Conservation (phyloP, 1,140 invertebrate species). For the Agrypnia vestita region DNA sequence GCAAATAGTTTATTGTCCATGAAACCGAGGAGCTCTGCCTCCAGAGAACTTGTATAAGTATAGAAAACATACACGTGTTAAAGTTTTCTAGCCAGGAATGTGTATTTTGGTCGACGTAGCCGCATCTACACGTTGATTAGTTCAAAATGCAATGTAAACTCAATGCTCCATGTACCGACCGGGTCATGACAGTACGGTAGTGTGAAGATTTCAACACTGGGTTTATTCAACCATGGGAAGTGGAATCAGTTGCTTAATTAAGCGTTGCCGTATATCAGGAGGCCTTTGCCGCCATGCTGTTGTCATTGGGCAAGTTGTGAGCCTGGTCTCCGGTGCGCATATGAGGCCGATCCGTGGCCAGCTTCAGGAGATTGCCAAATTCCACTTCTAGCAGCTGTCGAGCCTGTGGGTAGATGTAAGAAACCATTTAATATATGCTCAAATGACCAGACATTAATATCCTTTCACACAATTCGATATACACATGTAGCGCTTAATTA, state of each 20-base stretch:
- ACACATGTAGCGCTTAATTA: too few species aligned
- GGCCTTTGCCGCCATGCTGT: constrained; percentile 60
- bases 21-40: background rate
- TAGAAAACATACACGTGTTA: background rate
- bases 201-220: too few species aligned
- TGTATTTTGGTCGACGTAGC: constrained; percentile 39
- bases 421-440: too few species aligned
- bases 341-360: constrained; percentile 88
- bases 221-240: background rate
- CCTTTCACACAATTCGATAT: too few species aligned
- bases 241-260: constrained; percentile 45
- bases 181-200: too few species aligned
- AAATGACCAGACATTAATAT: too few species aligned
- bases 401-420: constrained; percentile 74
- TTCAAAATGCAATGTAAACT: constrained; percentile 32
- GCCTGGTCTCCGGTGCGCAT: constrained; percentile 69
- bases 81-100: constrained; percentile 43
- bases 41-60: background rate
- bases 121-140: background rate
- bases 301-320: constrained; percentile 53
- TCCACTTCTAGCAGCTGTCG: constrained; percentile 92
- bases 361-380: constrained; percentile 88
- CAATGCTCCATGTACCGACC: background rate
- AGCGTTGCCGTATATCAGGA: constrained; percentile 60
- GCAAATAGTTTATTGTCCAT: constrained; percentile 5